Conservation (phyloP, 2,113 vertebrate species). For the Microcebus tavaratra region DNA sequence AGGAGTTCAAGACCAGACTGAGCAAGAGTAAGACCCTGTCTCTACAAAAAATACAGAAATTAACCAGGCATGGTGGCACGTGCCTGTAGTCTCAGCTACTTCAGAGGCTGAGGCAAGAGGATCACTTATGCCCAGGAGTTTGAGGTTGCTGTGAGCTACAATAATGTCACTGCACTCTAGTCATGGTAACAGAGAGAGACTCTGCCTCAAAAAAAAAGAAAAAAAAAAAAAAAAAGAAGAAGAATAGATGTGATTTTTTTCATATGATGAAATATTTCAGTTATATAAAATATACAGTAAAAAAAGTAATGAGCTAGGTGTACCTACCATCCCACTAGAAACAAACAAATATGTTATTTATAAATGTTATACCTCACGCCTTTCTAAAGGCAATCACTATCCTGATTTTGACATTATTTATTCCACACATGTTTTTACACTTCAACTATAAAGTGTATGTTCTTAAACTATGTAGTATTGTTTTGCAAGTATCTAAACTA, state of each 20-base stretch:
- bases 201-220: too few species aligned
- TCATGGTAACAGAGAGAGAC: too few species aligned
- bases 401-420: background rate
- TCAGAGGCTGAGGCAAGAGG: too few species aligned
- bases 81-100: too few species aligned
- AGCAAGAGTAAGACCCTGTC: too few species aligned
- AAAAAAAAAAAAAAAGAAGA: too few species aligned
- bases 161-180: too few species aligned
- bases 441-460: background rate
- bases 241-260: background rate
- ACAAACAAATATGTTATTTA: background rate
- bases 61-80: too few species aligned
- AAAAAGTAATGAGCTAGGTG: background rate
- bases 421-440: background rate
- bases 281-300: background rate
- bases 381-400: background rate
- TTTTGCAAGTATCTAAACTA: background rate
- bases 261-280: background rate
- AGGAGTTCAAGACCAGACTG: too few species aligned
- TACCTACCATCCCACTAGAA: background rate
- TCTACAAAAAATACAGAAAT: too few species aligned
- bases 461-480: background rate
- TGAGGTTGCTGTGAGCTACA: too few species aligned
- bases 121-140: too few species aligned
- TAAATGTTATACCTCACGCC: background rate